A percentile compares a stretch with the other conserved stretches of the same genome.
Conservation (phyloP, 2,888 invertebrate species). For the Lepidochrysops patricia region DNA sequence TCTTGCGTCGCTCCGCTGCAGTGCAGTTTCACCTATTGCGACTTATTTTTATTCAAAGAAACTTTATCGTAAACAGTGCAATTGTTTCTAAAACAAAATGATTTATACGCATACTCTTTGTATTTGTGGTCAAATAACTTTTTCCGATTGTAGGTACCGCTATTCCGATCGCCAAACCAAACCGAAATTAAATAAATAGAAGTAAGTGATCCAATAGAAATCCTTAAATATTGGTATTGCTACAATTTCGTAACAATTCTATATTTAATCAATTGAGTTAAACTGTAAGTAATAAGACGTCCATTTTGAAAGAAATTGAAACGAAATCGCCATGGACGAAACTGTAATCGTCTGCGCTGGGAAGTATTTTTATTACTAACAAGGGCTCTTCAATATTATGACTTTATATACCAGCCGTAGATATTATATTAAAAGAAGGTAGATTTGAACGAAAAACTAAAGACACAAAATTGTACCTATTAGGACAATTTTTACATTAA, state of each 20-base stretch:
- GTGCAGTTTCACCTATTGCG: no score
- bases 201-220: neutral
- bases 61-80: neutral
- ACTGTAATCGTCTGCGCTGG: constrained; percentile 50
- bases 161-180: neutral
- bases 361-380: constrained; percentile 57
- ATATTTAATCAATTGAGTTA: constrained; percentile 4
- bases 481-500: no score
- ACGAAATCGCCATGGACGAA: constrained; percentile 30
- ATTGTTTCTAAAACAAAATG: neutral
- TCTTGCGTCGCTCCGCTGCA: no score
- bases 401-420: neutral
- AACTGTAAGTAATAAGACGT: constrained; percentile 4
- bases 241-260: neutral
- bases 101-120: neutral
- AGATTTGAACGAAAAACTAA: no score
- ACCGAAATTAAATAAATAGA: neutral
- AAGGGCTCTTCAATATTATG: constrained; percentile 5
- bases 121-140: neutral
- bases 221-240: neutral
- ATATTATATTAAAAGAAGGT: no score
- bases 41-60: no score
- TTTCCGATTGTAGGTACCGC: neutral
- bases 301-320: neutral
- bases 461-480: no score